A percentile compares a stretch with the other conserved stretches of the same genome.
Evolutionary conservation across 2,888 invertebrate genomes (phyloP).

Genomic region (Xestia rhomboidea): DNA sequence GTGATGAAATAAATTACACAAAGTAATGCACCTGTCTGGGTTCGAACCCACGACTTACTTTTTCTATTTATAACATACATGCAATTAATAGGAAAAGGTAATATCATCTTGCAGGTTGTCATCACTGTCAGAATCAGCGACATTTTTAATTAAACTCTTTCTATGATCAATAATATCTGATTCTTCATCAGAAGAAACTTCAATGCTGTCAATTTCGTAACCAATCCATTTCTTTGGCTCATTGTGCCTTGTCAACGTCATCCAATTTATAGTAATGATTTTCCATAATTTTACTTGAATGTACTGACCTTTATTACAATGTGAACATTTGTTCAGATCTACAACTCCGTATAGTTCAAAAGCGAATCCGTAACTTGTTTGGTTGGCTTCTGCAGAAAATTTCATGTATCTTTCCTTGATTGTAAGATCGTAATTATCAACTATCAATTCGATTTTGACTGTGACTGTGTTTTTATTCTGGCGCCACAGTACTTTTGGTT

Average conservation of each 20-base stretch:
- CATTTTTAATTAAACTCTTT: constrained; percentile 67
- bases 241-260: constrained; percentile 74
- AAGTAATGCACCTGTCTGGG: too few relatives aligned
- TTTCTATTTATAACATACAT: not conserved
- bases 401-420: constrained; percentile 74
- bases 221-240: constrained; percentile 80
- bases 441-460: constrained; percentile 82
- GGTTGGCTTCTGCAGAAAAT: constrained; percentile 76
- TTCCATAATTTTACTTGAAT: constrained; percentile 80
- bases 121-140: constrained; percentile 71
- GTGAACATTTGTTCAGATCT: constrained; percentile 70
- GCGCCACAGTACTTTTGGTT: constrained; percentile 82
- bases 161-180: constrained; percentile 55
- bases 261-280: constrained; percentile 79
- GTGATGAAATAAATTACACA: too few relatives aligned
- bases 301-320: constrained; percentile 82
- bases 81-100: constrained; percentile 20
- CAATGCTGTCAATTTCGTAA: constrained; percentile 81
- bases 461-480: constrained; percentile 77
- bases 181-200: constrained; percentile 82
- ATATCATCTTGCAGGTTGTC: constrained; percentile 70
- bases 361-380: constrained; percentile 79
- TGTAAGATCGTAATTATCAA: constrained; percentile 77
- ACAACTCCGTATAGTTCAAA: constrained; percentile 84
- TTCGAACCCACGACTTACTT: too few relatives aligned